Base-by-base conservation (phyloP, 2,888 invertebrate genomes). In the Plusia festucae region DNA sequence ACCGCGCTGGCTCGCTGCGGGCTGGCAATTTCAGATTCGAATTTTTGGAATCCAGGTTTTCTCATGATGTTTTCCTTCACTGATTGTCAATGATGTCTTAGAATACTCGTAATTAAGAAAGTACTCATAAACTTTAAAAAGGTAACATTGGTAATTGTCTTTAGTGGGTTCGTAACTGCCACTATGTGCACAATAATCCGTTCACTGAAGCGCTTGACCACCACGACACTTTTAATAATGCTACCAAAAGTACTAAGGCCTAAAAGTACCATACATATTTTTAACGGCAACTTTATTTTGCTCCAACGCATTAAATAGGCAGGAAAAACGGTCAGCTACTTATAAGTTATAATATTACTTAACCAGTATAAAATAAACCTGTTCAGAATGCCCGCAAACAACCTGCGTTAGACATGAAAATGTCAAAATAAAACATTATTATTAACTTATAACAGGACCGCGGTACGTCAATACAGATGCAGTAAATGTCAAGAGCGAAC, bases 401-500 rank as follows among this genome's bases (percentile, higher is more conserved):
- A 72, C 72, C 72, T 52, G 51, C 65, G 72, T 66, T 75, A 58
- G 75, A 80, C 67, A 49, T 68, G 65, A 65, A 78, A 80, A 80
- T 77, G 79, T 79, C 78, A 75, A 75, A 72, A 77, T 72, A 73
- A 69, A 76, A 80, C 81, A 78, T 56, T 80, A 73, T 75, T 78
- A 78, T 80, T 78, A 80, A 56, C 71, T 46, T 55, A 64, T 67
- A 70, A 70, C 69, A 68, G 65, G 65, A 76, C 61, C 57, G 59
- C 63, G 70, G 71, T 71, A 80, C 71, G 63, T 73, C 64, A 67
- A 64, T 72, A 49, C 46, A 20, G 66, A 68, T 67, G 63, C 63
- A 76, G 74, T 74, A 76, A 81, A 80, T 78, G 80, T 74, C 80
- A 80, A 72, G 81, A 78, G 74, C 70, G 69, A 74, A 77, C 68